Evolutionary conservation across 2,888 invertebrate species (phyloP), one percentile per base, ranked within the genome.

Genomic region (Athalia circularis): DNA sequence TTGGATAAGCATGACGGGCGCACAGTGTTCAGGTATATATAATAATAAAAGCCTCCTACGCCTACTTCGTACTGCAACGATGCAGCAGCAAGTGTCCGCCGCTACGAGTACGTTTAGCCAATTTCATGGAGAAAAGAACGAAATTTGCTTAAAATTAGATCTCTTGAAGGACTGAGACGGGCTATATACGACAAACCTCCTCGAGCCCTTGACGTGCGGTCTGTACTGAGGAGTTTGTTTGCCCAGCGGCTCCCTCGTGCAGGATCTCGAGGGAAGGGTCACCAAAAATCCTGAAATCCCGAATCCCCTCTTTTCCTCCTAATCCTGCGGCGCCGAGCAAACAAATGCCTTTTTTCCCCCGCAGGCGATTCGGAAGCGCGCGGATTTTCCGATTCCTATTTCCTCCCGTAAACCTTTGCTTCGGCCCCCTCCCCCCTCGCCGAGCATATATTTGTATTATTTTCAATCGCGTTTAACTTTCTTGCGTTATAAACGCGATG

Each of bases 121-220:
- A 87, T 87, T 88, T 85, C 82, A 6, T 59, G 77, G 77, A 83
- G 83, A 86, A 85, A 83, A 78, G 81, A 75, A 45, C 78, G 77
- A 86, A 86, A 86, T 87, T 87, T 85, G 83, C 84, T 86, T 84
- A 85, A 87, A 87, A 86, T 87, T 86, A 85, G 85, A 80, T 80
- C 83, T 83, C 62, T 78, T 79, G 50, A 45, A 57, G 54, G 57
- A 15, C 11, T n/a, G 29, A 4, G 57, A 48, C 61, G 74, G 61
- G 45, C 45, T 29, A 29, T n/a, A 50, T 29, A 15, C 48, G 13
- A 7, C 11, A 75, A 50, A 9, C 59, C 72, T 59, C 29, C 9
- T 43, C 29, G 68, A 54, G 29, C 29, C 29, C 29, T 29, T 29
- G 29, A 29, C 29, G 29, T 29, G 29, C 29, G 29, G 29, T 29